Percentiles rank a stretch among this genome's conserved stretches.
These are phyloP conservation scores for Chelonia mydas DNA, from an alignment of 2,797 vertebrate species.

Conservation along the genomic window DNA sequence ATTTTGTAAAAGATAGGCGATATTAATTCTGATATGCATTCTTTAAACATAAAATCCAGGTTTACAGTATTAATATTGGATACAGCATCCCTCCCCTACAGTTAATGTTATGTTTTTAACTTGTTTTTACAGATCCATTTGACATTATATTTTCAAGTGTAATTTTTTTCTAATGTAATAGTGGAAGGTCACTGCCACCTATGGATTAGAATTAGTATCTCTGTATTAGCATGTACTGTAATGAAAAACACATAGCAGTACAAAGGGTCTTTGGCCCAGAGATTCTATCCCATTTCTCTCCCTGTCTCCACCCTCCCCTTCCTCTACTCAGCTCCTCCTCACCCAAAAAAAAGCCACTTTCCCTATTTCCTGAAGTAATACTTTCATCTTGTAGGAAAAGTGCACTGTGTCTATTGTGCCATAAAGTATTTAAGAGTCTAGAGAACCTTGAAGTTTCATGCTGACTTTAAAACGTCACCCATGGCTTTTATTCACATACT, in stretches of 20 bases:
- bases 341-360: accelerated
- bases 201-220: constrained; percentile 56
- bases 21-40: not conserved
- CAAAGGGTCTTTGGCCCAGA: not conserved
- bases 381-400: not conserved
- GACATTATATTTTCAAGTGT: not conserved
- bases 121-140: constrained; percentile 36
- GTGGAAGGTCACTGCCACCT: constrained; percentile 76
- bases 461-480: constrained; percentile 12
- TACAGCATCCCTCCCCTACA: not conserved
- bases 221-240: not conserved
- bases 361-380: not conserved
- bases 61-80: not conserved
- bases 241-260: not conserved
- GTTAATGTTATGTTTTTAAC: not conserved
- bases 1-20: not conserved
- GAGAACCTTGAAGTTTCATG: constrained; percentile 35
- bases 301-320: not conserved
- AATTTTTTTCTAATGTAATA: not conserved
- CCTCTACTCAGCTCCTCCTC: not conserved
- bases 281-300: not conserved
- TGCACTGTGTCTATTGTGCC: not conserved
- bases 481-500: not conserved
- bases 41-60: not conserved
- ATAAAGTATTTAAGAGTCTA: constrained; percentile 3